phyloP scores from a whole-genome alignment of 2,888 invertebrate species.

The Podotricha telesiphe region DNA sequence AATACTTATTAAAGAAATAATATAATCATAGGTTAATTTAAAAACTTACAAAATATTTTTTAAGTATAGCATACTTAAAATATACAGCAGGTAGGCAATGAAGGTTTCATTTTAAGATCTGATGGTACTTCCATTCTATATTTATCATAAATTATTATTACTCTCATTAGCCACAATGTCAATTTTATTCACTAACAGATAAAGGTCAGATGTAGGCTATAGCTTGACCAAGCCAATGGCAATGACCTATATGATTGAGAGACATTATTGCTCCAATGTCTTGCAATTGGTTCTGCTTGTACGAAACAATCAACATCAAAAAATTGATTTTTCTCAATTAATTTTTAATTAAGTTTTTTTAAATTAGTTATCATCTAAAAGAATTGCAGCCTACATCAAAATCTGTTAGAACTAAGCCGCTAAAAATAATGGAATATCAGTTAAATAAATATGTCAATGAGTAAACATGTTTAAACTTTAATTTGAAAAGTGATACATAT shows the following conservation, averaged over 20 bases:
- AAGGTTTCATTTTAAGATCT: conserved; percentile 15
- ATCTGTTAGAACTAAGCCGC: not conserved
- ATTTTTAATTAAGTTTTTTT: not conserved
- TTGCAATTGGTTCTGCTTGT: conserved; percentile 51
- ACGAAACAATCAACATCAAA: conserved; percentile 41
- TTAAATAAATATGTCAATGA: not conserved
- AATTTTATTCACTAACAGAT: conserved; percentile 30
- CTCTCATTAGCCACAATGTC: conserved; percentile 38
- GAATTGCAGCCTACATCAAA: not conserved
- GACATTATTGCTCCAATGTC: conserved; percentile 52
- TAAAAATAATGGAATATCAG: not conserved
- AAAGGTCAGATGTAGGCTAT: conserved; percentile 38
- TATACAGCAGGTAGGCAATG: not conserved
- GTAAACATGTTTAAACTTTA: not conserved
- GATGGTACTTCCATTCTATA: conserved; percentile 37
- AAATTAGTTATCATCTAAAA: too few relatives aligned
- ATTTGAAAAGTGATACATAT: not conserved
- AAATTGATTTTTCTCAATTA: not conserved
- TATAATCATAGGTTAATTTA: too few relatives aligned
- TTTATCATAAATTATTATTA: conserved; percentile 32
- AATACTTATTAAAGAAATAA: too few relatives aligned
- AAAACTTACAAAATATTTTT: not conserved
- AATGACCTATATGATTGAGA: conserved; percentile 55
- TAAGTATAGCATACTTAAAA: not conserved
- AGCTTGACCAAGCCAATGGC: conserved; percentile 43